Evolutionary conservation across 2,113 vertebrate species (phyloP), one percentile per base, ranked within the genome.

Genomic region (Irena cyanogastra): DNA sequence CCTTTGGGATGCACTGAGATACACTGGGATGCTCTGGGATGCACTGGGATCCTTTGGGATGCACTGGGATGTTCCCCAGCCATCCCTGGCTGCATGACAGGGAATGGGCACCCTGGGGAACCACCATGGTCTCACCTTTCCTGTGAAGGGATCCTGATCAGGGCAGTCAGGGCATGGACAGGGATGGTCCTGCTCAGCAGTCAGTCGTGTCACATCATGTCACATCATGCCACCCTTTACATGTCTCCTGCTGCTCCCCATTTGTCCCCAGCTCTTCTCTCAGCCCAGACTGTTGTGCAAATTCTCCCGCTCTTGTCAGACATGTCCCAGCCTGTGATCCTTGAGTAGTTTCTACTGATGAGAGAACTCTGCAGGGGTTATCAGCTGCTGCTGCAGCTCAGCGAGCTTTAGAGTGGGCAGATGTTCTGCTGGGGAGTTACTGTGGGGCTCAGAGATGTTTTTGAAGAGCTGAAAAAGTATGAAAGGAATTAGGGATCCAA

Each of bases 101-200:
- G 56, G 39, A 54, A 28, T 3, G 39, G 61, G 35, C 50, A 8
- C 16, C 5, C 20, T 23, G 0, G 3, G n/a, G 57, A 47, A 4
- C 5, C 26, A 12, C 1, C 1, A 0, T 0, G 6, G 13, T 35
- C 44, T 60, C 13, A 0, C 6, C 31, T 35, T 47, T 30, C 50
- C 65, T 0, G 0, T 19, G 52, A 31, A 39, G 2, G 10, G 33
- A 44, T 30, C 69, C 45, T 83, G 53, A 5, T 27, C 16, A 3
- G 5, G 54, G 41, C 13, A 23, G 14, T 18, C 41, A 8, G 59
- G 26, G 31, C 56, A 37, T 0, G 0, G 35, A 16, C 42, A 76
- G 37, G 45, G 86, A 42, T 6, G 2, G 47, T n/a, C 74, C 50
- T 44, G 2, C 72, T 70, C 0, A 0, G 11, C 61, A 42, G 4